Percentiles rank a stretch among this genome's conserved stretches.
Evolutionary conservation across 1,140 invertebrate species (phyloP).

Genomic region (Lucilia cuprina): DNA sequence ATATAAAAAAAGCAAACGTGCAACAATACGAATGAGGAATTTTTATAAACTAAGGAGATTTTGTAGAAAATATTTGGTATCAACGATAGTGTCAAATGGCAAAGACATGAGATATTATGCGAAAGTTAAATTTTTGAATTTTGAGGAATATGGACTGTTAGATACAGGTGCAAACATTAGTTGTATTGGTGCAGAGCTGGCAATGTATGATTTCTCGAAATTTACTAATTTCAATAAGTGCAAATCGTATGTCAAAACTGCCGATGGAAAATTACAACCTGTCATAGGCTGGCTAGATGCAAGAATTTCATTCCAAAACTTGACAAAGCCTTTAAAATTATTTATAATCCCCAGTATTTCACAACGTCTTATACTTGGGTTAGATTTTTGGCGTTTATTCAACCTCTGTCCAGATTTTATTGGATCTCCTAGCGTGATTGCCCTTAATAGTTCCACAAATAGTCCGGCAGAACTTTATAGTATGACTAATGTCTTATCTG

Average conservation of each 20-base stretch:
- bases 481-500: background rate
- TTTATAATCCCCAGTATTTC: background rate
- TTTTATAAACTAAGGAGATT: background rate
- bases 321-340: background rate
- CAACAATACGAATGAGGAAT: background rate
- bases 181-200: background rate
- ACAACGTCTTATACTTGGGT: background rate
- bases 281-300: background rate
- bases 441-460: background rate
- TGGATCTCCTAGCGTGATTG: conserved; percentile 2
- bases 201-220: background rate
- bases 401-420: background rate
- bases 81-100: background rate
- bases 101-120: background rate
- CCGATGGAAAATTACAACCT: background rate
- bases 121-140: background rate
- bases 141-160: background rate
- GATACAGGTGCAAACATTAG: background rate
- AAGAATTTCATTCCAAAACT: background rate
- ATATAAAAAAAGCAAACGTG: background rate
- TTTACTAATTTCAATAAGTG: background rate
- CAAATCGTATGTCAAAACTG: background rate
- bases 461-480: background rate
- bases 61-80: background rate
- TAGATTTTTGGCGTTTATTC: background rate